Evolutionary conservation across 2,888 invertebrate genomes (phyloP), one percentile per base, ranked within the genome.

Genomic region (Lydus trimaculatus): DNA sequence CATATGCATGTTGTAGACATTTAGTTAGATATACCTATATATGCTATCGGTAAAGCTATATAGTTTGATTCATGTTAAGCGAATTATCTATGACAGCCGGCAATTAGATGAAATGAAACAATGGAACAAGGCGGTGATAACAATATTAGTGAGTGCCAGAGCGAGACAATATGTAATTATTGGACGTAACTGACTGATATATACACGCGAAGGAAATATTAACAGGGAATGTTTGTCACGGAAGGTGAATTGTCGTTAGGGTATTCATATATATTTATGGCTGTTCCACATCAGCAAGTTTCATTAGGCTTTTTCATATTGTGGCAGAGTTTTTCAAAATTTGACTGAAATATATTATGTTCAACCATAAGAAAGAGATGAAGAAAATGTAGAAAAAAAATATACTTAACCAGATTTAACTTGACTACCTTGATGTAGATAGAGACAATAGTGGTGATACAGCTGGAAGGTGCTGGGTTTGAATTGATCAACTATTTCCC

Each of bases 161-260:
- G 76, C 80, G 79, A 78, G 78, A 80, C 80, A 79, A 77, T 78
- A 75, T 73, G 75, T 80, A 80, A 79, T 81, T 81, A 80, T 77
- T 72, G 73, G 72, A 76, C 73, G 72, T 73, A 76, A 76, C 75
- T 71, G 79, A 74, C 76, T 76, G 78, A 76, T 78, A 76, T 73
- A 72, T 70, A 75, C 81, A 81, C 80, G 80, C 81, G 78, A 80
- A 79, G 80, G 79, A 80, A 78, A 76, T 80, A 81, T 80, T 81
- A 81, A 78, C 77, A 73, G 70, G 48, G 70, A 72, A 74, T 74
- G 77, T 79, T 79, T 80, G 79, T 81, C 80, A 80, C 80, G 80
- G 77, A 79, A 78, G 75, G 75, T 69, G 72, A 72, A 71, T 72
- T 75, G 75, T 73, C 73, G 72, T 52, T 62, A 52, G 61, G 58